Evolutionary conservation across 2,888 invertebrate species (phyloP).

Genomic region (Cheilosia vernalis): DNA sequence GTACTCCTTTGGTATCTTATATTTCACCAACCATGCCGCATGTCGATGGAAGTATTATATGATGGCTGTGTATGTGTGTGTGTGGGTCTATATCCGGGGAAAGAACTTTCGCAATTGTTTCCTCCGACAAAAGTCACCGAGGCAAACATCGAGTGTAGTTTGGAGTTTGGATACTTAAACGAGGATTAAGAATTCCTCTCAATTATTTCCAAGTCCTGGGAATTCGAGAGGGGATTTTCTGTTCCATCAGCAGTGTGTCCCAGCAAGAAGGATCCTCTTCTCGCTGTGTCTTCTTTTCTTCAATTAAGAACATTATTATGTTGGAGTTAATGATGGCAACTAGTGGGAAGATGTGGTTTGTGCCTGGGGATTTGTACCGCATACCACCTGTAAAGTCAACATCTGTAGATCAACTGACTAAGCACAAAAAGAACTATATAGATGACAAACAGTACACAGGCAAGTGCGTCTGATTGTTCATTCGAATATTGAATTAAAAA

Average conservation of each 20-base stretch:
- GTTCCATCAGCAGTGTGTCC: constrained; percentile 1
- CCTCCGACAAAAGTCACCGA: constrained; percentile 70
- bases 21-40: constrained; percentile 49
- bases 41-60: constrained; percentile 35
- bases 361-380: too few relatives aligned
- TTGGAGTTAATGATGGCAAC: too few relatives aligned
- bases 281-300: background rate
- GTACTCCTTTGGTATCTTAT: constrained; percentile 52
- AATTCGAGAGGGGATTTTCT: constrained; percentile 7
- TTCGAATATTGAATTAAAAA: too few relatives aligned
- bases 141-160: constrained; percentile 70
- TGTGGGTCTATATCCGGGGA: constrained; percentile 47
- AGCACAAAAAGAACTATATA: too few relatives aligned
- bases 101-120: constrained; percentile 71
- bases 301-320: too few relatives aligned
- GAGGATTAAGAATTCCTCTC: constrained; percentile 67
- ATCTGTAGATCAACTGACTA: too few relatives aligned
- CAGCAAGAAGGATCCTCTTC: background rate
- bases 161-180: constrained; percentile 65
- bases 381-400: too few relatives aligned
- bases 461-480: too few relatives aligned
- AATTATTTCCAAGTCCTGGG: constrained; percentile 58
- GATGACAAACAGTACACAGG: too few relatives aligned
- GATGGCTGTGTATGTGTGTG: background rate
- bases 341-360: too few relatives aligned